Evolutionary conservation across 1,140 invertebrate species (phyloP), one percentile per base, ranked within the genome.

Genomic region (Musca domestica): DNA sequence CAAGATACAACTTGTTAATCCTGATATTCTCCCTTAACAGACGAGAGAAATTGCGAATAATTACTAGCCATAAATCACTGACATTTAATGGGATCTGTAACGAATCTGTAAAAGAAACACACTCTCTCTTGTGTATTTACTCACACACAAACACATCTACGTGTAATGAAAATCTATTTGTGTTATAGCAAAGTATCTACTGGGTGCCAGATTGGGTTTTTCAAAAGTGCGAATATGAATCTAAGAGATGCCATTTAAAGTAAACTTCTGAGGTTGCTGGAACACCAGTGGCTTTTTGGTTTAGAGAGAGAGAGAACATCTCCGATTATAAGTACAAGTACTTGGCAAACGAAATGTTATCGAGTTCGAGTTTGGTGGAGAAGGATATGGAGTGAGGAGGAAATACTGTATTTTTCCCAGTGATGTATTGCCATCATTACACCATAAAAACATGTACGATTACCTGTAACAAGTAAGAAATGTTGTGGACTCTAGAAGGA

Each of bases 361-460:
- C 15, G 25, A 22, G 52, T 9, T 15, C 5, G 52, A 7, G 9
- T 23, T 58, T 61, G 48, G 48, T 51, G 20, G 48, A n/a, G 1
- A 20, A 20, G 20, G 48, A 20, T 51, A 51, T 10, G 1, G 34
- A 41, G 27, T 61, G 41, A 61, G 56, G 10, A 10, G 10, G 34
- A 12, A 12, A 41, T 2, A 41, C 6, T 5, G 34, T 41, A 41
- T 41, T 41, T 41, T 61, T 34, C 30, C 56, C 34, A 30, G 56
- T 61, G 56, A 61, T 61, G 56, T 61, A 61, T 61, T 61, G 27
- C 56, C 56, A 61, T 61, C 56, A 61, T 61, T 61, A 61, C 56
- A 61, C 34, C 27, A 61, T 41, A 61, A 61, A 41, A 61, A 61
- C 56, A 61, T 61, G 56, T 61, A 61, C 17, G 56, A 61, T 61